These are phyloP conservation scores for Pristionchus japonicus DNA, from an alignment of 2,888 invertebrate species.

Conservation along the genomic window DNA sequence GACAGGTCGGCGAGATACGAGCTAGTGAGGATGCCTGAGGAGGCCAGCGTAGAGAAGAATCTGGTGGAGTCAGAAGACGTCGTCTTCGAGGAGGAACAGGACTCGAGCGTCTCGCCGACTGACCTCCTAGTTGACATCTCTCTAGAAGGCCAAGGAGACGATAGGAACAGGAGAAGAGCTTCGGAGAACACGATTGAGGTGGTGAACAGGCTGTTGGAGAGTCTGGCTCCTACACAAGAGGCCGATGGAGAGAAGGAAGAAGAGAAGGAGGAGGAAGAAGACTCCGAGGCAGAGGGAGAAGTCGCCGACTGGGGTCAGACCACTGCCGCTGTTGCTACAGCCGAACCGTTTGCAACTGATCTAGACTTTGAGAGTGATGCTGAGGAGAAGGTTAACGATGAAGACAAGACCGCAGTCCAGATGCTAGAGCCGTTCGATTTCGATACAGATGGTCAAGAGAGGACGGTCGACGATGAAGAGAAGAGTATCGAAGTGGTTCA, in stretches of 20 bases:
- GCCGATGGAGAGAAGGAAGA: not conserved
- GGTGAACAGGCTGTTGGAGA: not conserved
- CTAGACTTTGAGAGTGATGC: not conserved
- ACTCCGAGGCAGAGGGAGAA: not conserved
- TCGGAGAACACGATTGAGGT: not conserved
- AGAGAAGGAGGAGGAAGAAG: too few relatives aligned
- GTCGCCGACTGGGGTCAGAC: conserved; percentile 4
- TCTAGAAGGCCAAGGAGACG: too few relatives aligned
- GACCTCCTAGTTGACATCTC: too few relatives aligned
- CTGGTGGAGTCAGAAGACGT: too few relatives aligned
- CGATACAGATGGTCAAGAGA: too few relatives aligned
- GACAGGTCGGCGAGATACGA: too few relatives aligned
- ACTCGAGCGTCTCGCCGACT: too few relatives aligned
- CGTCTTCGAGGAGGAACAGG: too few relatives aligned
- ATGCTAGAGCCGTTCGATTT: too few relatives aligned
- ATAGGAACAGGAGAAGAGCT: too few relatives aligned
- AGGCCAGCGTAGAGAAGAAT: not conserved
- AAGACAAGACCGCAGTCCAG: not conserved
- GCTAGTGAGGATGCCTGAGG: too few relatives aligned
- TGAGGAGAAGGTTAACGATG: not conserved
- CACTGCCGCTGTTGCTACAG: not conserved
- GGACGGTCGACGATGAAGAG: not conserved
- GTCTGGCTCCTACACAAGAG: not conserved
- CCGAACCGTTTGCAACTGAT: not conserved
- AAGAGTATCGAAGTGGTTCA: not conserved